phyloP scores from a whole-genome alignment of 2,797 vertebrate species.

The Xiphorhynchus erythropygius region DNA sequence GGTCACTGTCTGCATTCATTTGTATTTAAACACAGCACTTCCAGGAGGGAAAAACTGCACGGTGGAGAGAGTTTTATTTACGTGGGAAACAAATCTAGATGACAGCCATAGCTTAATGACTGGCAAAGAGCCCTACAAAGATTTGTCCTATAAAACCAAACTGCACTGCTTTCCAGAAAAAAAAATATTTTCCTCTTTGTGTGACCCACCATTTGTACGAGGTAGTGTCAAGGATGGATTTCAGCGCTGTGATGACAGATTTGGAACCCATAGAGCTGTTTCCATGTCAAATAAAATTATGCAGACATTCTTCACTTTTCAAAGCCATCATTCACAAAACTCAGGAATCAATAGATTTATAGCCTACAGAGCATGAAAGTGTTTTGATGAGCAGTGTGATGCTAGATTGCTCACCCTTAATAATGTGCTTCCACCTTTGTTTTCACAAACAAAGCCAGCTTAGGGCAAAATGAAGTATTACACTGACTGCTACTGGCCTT shows the following conservation, averaged over 20 bases:
- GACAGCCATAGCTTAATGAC: neutral
- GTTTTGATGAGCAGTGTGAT: neutral
- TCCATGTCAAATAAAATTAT: constrained; percentile 1
- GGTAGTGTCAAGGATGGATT: constrained; percentile 30
- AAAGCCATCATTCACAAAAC: neutral
- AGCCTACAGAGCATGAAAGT: neutral
- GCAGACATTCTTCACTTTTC: neutral
- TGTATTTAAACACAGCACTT: neutral
- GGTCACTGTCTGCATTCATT: neutral
- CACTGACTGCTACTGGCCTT: neutral
- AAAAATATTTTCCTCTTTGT: neutral
- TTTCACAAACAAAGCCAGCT: neutral
- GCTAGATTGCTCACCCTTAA: neutral
- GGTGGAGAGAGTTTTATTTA: neutral
- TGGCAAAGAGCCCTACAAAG: neutral
- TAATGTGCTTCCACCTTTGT: neutral
- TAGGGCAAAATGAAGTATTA: neutral
- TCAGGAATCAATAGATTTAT: neutral
- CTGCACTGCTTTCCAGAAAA: neutral
- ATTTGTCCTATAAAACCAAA: constrained; percentile 17
- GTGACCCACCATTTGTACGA: neutral
- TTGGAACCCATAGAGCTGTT: neutral
- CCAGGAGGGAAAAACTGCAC: neutral
- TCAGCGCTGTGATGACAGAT: neutral
- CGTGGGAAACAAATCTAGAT: neutral